These are phyloP conservation scores for Hirtodrosophila histrioides DNA, from an alignment of 2,888 invertebrate genomes.

Conservation along the genomic window DNA sequence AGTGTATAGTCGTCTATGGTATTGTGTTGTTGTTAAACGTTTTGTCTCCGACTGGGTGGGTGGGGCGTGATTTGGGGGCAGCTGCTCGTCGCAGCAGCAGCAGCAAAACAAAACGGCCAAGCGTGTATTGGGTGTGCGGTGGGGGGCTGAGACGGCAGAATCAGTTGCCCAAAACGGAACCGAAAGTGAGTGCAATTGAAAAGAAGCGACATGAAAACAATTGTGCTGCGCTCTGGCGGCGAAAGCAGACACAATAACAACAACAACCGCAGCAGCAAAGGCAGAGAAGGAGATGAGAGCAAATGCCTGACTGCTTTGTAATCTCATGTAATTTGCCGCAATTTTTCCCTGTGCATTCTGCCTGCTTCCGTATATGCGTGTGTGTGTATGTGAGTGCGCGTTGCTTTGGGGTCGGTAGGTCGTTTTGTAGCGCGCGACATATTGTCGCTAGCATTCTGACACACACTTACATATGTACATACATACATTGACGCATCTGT, in stretches of 20 bases:
- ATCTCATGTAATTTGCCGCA: constrained; percentile 78
- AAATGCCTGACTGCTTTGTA: constrained; percentile 66
- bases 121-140: constrained; percentile 27
- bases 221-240: constrained; percentile 54
- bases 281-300: constrained; percentile 31
- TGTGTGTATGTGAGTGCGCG: constrained; percentile 34
- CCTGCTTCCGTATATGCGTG: constrained; percentile 49
- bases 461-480: constrained; percentile 13
- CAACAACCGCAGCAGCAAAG: constrained; percentile 33
- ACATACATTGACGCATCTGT: no score
- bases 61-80: constrained; percentile 75
- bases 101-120: constrained; percentile 62
- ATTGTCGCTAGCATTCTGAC: constrained; percentile 63
- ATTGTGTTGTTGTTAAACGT: constrained; percentile 65
- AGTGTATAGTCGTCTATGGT: constrained; percentile 58
- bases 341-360: constrained; percentile 70
- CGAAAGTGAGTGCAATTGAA: constrained; percentile 66
- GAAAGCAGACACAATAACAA: constrained; percentile 53
- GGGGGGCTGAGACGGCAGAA: constrained; percentile 27
- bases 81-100: constrained; percentile 47
- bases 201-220: constrained; percentile 66
- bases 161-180: constrained; percentile 58
- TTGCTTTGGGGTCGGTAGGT: constrained; percentile 66
- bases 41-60: constrained; percentile 66
- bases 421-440: constrained; percentile 62